Percentiles rank a stretch among this genome's conserved stretches.
These are phyloP conservation scores for Archilochus colubris DNA, from an alignment of 2,113 vertebrate species.

Conservation along the genomic window DNA sequence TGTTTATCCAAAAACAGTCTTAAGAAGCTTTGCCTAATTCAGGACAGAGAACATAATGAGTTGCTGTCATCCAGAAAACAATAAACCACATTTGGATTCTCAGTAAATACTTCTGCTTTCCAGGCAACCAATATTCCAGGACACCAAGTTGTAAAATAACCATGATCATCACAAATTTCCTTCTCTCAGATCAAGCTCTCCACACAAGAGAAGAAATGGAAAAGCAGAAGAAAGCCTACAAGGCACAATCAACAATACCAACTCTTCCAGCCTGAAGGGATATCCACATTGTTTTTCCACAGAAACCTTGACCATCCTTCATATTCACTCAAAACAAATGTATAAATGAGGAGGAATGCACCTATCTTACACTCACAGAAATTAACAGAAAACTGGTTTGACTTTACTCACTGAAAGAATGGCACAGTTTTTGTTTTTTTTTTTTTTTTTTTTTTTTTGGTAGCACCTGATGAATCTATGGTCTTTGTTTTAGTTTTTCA, in stretches of 20 bases:
- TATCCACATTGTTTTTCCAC: neutral
- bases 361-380: neutral
- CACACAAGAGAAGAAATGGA: neutral
- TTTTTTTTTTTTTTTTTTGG: neutral
- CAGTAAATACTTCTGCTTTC: neutral
- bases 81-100: neutral
- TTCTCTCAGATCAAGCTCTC: neutral
- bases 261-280: neutral
- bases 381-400: neutral
- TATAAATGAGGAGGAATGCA: neutral
- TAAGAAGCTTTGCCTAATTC: neutral
- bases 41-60: neutral
- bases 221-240: neutral
- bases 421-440: neutral
- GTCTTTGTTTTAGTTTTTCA: neutral
- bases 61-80: neutral
- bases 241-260: neutral
- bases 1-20: neutral
- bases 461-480: neutral
- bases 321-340: neutral
- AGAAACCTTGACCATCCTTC: neutral
- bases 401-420: neutral
- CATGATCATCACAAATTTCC: neutral
- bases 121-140: neutral
- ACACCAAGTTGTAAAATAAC: neutral